Percentiles rank a stretch among this genome's conserved stretches.
Evolutionary conservation across 2,888 invertebrate genomes (phyloP).

Genomic region (Lasioglossum calceatum): DNA sequence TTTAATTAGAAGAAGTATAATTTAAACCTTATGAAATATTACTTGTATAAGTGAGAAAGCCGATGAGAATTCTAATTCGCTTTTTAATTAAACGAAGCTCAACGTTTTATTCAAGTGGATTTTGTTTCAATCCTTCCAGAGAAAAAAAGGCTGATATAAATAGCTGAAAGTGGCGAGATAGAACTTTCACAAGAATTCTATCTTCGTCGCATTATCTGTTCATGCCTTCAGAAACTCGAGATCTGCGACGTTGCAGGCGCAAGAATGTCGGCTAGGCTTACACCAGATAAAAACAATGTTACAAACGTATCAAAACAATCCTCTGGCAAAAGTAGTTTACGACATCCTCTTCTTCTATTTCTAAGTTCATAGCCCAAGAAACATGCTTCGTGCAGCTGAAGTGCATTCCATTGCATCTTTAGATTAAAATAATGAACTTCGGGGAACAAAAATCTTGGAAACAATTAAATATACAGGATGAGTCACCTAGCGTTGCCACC

Average conservation of each 20-base stretch:
- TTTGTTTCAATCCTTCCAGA: background rate
- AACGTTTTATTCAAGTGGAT: background rate
- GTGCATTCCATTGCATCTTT: background rate
- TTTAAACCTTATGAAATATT: no score
- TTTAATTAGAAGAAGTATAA: no score
- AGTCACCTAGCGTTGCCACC: no score
- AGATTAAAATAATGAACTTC: background rate
- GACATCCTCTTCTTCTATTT: background rate
- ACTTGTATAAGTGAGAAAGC: background rate
- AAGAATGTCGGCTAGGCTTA: slow-evolving; percentile 1
- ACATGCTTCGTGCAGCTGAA: background rate
- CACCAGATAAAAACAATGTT: background rate
- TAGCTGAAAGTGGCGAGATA: background rate
- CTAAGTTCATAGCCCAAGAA: background rate
- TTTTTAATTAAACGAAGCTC: background rate
- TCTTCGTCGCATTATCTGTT: background rate
- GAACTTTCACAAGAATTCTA: background rate
- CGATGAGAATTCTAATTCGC: background rate
- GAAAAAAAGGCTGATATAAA: background rate
- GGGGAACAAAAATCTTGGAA: background rate
- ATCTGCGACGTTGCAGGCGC: slow-evolving; percentile 1
- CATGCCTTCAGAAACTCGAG: background rate
- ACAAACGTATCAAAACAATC: background rate
- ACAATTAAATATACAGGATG: background rate
- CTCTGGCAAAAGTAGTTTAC: background rate